Percentiles rank a stretch among this genome's conserved stretches.
phyloP scores from a whole-genome alignment of 1,140 invertebrate species.

The Sarcophaga bullata region DNA sequence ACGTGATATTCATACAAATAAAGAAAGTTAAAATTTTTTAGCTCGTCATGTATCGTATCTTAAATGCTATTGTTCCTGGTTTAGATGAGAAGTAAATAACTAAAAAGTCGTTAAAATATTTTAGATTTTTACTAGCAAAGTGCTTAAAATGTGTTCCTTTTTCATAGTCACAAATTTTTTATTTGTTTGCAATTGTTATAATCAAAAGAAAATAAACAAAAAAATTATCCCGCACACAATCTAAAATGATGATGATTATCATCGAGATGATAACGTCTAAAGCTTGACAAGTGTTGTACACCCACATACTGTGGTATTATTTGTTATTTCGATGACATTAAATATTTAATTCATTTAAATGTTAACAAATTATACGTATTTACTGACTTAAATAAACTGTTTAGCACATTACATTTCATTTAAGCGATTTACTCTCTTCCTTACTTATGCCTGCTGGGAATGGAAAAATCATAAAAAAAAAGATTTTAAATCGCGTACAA shows the following conservation, averaged over 20 bases:
- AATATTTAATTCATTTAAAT: conserved; percentile 39
- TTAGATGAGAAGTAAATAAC: too few species aligned
- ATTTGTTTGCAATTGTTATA: background rate
- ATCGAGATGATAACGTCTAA: background rate
- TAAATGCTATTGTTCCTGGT: too few species aligned
- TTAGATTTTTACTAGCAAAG: too few species aligned
- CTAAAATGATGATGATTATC: background rate
- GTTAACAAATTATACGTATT: conserved; percentile 44
- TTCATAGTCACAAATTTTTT: background rate
- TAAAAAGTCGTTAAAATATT: too few species aligned
- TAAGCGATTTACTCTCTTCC: conserved; percentile 39
- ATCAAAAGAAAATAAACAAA: background rate
- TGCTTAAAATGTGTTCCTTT: too few species aligned
- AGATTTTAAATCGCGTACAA: conserved; percentile 63
- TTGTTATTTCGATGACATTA: background rate
- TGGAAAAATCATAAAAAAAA: conserved; percentile 55
- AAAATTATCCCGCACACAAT: background rate
- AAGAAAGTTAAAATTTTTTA: too few species aligned
- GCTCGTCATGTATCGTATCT: too few species aligned
- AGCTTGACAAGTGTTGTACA: conserved; percentile 1
- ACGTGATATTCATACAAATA: too few species aligned
- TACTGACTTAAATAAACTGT: conserved; percentile 43
- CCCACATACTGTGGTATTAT: background rate
- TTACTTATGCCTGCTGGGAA: background rate
- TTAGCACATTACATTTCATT: conserved; percentile 41